Evolutionary conservation across 2,113 vertebrate genomes (phyloP).

Genomic region (Phoxinus phoxinus): DNA sequence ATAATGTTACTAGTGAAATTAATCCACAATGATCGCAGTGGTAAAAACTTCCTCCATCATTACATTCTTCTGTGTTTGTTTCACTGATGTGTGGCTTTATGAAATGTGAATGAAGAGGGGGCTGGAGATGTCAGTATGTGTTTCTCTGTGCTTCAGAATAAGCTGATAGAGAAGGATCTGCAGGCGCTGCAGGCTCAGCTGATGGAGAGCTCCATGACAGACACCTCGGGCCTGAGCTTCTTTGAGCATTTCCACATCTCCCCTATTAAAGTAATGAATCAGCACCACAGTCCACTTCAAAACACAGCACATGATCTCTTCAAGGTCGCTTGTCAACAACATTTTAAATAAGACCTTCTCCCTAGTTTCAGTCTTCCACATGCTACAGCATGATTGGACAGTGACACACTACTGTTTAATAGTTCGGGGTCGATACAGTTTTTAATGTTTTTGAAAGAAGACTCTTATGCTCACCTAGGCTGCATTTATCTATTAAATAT

Average conservation of each 20-base stretch:
- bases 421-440: background rate
- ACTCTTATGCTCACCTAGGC: background rate
- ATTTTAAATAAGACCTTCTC: background rate
- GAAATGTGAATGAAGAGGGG: background rate
- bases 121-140: background rate
- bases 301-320: background rate
- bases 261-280: conserved; percentile 86
- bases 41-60: background rate
- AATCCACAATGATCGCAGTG: background rate
- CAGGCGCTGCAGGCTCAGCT: conserved; percentile 84
- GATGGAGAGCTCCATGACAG: conserved; percentile 86
- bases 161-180: conserved; percentile 85
- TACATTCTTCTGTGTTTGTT: background rate
- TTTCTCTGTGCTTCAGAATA: conserved; percentile 71
- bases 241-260: conserved; percentile 98
- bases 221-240: conserved; percentile 88
- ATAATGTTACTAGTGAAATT: background rate
- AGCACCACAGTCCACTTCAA: background rate
- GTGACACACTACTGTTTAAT: background rate
- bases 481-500: background rate
- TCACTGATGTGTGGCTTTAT: background rate
- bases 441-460: background rate
- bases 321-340: background rate
- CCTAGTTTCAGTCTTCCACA: background rate
- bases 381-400: background rate